These are phyloP conservation scores for Tinea semifulvella DNA, from an alignment of 2,888 invertebrate genomes.

Conservation along the genomic window DNA sequence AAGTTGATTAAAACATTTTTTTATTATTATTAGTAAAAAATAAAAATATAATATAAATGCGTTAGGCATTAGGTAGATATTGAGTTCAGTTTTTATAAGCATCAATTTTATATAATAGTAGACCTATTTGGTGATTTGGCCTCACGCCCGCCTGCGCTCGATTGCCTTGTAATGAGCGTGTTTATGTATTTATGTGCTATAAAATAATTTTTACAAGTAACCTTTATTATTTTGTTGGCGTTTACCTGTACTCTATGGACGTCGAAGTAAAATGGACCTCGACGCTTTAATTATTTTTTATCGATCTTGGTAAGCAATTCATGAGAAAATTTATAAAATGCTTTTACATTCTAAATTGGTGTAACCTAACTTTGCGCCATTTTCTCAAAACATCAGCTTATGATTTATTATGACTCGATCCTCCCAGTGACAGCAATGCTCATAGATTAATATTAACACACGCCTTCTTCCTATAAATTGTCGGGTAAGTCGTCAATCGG, in stretches of 20 bases:
- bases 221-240: conserved; percentile 15
- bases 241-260: conserved; percentile 14
- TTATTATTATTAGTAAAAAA: no score
- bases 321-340: conserved; percentile 13
- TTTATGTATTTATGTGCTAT: conserved; percentile 17
- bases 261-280: conserved; percentile 8
- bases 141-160: conserved; percentile 12
- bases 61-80: no score
- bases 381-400: not conserved
- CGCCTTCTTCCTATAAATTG: conserved; percentile 4
- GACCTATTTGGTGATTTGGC: conserved; percentile 14
- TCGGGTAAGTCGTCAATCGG: no score
- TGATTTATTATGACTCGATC: not conserved
- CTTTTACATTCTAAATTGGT: conserved; percentile 2
- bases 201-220: conserved; percentile 16
- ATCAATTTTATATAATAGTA: conserved; percentile 13
- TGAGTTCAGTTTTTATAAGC: conserved; percentile 12
- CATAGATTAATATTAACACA: conserved; percentile 5
- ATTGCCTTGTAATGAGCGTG: conserved; percentile 17
- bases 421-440: conserved; percentile 1
- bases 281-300: conserved; percentile 14
- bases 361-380: not conserved
- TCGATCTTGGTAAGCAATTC: conserved; percentile 2
- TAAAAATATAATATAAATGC: no score
- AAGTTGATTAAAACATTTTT: no score